A percentile compares a stretch with the other conserved stretches of the same genome.
Evolutionary conservation across 2,797 vertebrate genomes (phyloP).

Genomic region (Chrosomus eos): DNA sequence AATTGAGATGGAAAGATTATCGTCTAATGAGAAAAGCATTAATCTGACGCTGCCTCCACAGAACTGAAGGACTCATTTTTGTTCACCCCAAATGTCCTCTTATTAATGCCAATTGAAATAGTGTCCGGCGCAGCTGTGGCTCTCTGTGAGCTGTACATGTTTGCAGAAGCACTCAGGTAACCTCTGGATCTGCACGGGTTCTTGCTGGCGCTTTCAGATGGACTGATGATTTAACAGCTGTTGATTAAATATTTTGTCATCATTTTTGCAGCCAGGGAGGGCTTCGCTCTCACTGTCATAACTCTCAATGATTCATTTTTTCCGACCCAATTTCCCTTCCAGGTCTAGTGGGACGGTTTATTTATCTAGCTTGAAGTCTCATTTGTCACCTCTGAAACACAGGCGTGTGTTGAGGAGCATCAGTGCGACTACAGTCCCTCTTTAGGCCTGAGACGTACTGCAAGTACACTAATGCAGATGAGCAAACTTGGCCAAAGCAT

Average conservation of each 20-base stretch:
- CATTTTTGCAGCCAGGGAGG: constrained; percentile 34
- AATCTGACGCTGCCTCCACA: constrained; percentile 40
- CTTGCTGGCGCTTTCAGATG: background rate
- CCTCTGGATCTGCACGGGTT: constrained; percentile 1
- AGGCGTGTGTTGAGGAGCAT: background rate
- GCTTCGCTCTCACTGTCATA: constrained; percentile 38
- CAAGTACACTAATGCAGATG: background rate
- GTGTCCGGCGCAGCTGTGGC: constrained; percentile 15
- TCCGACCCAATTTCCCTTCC: constrained; percentile 43
- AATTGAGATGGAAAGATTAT: background rate
- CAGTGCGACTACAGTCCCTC: background rate
- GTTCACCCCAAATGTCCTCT: constrained; percentile 12
- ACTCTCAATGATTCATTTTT: constrained; percentile 36
- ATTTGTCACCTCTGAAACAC: constrained; percentile 52
- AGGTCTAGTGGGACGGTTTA: constrained; percentile 45
- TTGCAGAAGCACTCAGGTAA: constrained; percentile 36
- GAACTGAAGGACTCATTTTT: background rate
- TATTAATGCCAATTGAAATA: constrained; percentile 42
- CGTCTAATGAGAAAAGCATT: constrained; percentile 25
- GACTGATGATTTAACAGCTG: constrained; percentile 45
- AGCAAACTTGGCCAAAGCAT: background rate
- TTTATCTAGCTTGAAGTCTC: constrained; percentile 43
- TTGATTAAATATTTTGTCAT: constrained; percentile 60
- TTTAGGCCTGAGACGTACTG: background rate
- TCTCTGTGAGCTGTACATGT: constrained; percentile 38